Base-by-base conservation (phyloP, 2,888 invertebrate genomes). In the Aphelenchoides bicaudatus region DNA sequence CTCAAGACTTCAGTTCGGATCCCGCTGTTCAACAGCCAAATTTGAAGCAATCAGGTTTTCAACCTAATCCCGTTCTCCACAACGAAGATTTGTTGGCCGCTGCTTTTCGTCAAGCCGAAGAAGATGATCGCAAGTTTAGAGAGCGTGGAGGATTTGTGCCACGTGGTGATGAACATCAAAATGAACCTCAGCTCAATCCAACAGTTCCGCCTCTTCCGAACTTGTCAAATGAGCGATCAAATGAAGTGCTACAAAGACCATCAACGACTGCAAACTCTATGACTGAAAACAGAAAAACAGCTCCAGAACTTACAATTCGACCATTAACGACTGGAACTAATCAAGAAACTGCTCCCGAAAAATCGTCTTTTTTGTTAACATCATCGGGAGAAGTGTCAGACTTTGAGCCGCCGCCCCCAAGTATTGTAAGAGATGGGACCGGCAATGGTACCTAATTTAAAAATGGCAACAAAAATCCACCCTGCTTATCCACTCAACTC, bases 401-500 rank as follows among this genome's bases (percentile, higher is more conserved):
- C n/a, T n/a, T 21, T 19, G 8, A 43, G 25, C 25, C 23, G 43
- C 43, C 10, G 43, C 25, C 43, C 10, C 16, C 43, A n/a, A n/a
- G n/a, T n/a, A n/a, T n/a, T n/a, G n/a, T n/a, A n/a, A n/a, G n/a
- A n/a, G n/a, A n/a, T n/a, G n/a, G n/a, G n/a, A n/a, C 78, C 78
- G 16, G 71, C 76, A 64, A 75, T 78, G 10, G 74, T 78, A 10
- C 78, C 78, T 3, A 78, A 76, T 58, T 61, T 79, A 30, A 75
- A 72, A 23, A 37, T 48, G 37, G 58, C 66, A 16, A 61, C 62
- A 21, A 67, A 69, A 25, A 58, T 69, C n/a, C 65, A 67, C 51
- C 39, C 50, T 6, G 50, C 25, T 10, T 43, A 47, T 43, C 49
- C 58, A 10, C 49, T 56, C 10, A 29, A 56, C 21, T 43, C 62